phyloP scores from a whole-genome alignment of 2,113 vertebrate species.

The Chamaetylas fuelleborni region DNA sequence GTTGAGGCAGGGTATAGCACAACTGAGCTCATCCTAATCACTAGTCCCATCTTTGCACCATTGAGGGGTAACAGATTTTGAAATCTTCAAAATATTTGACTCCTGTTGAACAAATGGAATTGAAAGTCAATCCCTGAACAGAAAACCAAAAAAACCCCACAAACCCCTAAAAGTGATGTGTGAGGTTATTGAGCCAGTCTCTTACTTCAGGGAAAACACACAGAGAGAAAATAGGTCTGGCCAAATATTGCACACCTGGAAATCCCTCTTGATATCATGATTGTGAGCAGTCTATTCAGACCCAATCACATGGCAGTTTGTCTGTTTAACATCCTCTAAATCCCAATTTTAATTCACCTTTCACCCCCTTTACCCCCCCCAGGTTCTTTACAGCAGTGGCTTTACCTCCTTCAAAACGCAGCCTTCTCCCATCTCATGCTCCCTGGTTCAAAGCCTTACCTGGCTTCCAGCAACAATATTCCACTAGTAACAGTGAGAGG shows the following conservation, averaged over 20 bases:
- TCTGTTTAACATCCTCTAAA: not conserved
- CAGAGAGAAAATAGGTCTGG: not conserved
- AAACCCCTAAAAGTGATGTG: fast-evolving
- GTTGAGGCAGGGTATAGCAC: not conserved
- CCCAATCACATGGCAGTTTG: not conserved
- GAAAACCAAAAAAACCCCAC: not conserved
- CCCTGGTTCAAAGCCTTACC: not conserved
- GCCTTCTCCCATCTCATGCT: not conserved
- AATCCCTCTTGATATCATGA: not conserved
- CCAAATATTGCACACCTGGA: not conserved
- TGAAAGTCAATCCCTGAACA: not conserved
- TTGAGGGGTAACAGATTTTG: not conserved
- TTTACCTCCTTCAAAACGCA: fast-evolving
- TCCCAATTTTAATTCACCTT: not conserved
- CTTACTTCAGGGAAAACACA: not conserved
- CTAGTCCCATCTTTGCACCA: not conserved
- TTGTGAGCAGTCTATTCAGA: no score
- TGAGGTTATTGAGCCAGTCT: not conserved
- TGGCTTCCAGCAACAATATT: not conserved
- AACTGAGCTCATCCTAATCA: not conserved
- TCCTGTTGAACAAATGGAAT: not conserved
- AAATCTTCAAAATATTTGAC: not conserved
- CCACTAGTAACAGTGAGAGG: not conserved
- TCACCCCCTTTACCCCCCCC: fast-evolving
- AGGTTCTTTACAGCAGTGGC: not conserved